Percentiles rank a stretch among this genome's conserved stretches.
phyloP scores from a whole-genome alignment of 2,113 vertebrate species.

The Engystomops pustulosus region DNA sequence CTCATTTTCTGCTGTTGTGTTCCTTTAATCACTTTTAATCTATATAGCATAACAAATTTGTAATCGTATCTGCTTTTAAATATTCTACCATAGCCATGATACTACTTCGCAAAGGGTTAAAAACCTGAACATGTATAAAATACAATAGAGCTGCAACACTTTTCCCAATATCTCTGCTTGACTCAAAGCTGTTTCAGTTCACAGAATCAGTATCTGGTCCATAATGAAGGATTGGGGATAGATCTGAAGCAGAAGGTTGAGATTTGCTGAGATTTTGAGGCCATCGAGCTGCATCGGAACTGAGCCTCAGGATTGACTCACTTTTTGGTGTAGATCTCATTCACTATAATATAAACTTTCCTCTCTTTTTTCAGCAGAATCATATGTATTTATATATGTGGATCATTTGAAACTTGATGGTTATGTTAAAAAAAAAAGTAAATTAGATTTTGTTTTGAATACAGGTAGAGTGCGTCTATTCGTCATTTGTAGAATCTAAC shows the following conservation, averaged over 20 bases:
- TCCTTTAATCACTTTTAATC: background rate
- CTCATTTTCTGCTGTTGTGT: background rate
- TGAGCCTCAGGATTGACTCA: background rate
- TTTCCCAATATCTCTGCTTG: background rate
- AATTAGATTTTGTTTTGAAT: no score
- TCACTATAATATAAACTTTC: background rate
- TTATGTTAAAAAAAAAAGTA: no score
- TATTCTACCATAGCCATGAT: background rate
- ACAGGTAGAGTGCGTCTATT: no score
- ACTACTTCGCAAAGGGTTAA: background rate
- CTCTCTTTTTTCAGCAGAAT: background rate
- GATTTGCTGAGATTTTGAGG: background rate
- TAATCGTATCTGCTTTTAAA: no score
- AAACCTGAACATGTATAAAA: background rate
- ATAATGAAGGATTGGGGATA: slow-evolving; percentile 6
- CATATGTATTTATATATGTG: no score
- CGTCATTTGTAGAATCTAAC: no score
- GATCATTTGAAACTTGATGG: no score
- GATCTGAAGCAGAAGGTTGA: background rate
- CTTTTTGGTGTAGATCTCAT: no score
- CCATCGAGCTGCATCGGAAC: background rate
- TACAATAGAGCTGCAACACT: background rate
- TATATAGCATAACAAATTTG: no score
- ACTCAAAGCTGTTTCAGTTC: slow-evolving; percentile 7
- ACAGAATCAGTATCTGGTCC: background rate